Percentiles rank a stretch among this genome's conserved stretches.
phyloP scores from a whole-genome alignment of 2,797 vertebrate genomes.

The Pangasius krempfi region DNA sequence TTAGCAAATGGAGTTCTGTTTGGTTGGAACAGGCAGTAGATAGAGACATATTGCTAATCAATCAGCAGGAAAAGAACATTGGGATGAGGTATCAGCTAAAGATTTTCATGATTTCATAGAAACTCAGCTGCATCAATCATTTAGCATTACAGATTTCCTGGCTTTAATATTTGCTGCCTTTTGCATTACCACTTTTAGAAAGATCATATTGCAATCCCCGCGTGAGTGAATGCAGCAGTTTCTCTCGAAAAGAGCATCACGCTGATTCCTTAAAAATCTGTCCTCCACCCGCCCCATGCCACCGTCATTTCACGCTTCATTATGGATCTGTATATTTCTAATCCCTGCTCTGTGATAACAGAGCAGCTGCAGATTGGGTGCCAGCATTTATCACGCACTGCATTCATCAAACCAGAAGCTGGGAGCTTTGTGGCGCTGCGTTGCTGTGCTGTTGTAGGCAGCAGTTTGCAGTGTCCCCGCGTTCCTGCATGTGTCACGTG shows the following conservation, averaged over 20 bases:
- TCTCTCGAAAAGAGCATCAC: constrained; percentile 26
- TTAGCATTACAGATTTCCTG: neutral
- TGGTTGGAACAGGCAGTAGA: constrained; percentile 1
- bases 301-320: constrained; percentile 68
- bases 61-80: neutral
- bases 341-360: constrained; percentile 52
- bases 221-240: constrained; percentile 21
- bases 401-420: constrained; percentile 70
- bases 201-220: constrained; percentile 33
- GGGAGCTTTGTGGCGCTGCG: neutral
- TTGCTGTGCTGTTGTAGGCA: constrained; percentile 49
- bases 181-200: constrained; percentile 16
- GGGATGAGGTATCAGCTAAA: constrained; percentile 17
- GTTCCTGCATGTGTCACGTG: constrained; percentile 32
- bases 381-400: constrained; percentile 74
- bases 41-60: neutral
- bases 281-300: constrained; percentile 36
- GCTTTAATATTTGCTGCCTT: constrained; percentile 31
- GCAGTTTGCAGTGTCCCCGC: constrained; percentile 17
- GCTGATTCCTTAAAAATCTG: constrained; percentile 45
- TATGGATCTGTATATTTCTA: constrained; percentile 66
- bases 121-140: neutral
- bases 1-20: constrained; percentile 16
- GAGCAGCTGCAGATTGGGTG: constrained; percentile 75
- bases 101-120: neutral